Percentiles rank a stretch among this genome's conserved stretches.
Conservation (phyloP, 2,797 vertebrate species). For the Gadopsis marmoratus region DNA sequence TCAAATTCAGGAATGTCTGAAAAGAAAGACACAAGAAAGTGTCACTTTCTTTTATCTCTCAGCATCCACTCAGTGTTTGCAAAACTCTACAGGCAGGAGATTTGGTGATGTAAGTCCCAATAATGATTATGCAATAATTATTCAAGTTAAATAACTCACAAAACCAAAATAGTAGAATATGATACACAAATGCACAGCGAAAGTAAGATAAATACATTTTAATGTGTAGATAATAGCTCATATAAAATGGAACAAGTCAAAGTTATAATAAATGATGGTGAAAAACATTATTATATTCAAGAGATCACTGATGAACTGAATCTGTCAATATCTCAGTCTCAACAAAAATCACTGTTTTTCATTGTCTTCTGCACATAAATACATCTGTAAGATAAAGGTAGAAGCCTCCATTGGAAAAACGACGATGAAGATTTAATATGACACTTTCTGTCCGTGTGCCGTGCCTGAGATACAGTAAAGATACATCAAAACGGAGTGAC, state of each 20-base stretch:
- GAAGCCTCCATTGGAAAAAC: slow-evolving; percentile 34
- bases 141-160: not conserved
- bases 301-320: slow-evolving; percentile 45
- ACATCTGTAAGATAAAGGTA: slow-evolving; percentile 34
- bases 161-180: not conserved
- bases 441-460: slow-evolving; percentile 56
- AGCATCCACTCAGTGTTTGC: not conserved
- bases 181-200: not conserved
- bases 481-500: slow-evolving; percentile 59
- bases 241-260: not conserved
- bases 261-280: not conserved
- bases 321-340: slow-evolving; percentile 35
- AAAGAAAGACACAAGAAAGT: slow-evolving; percentile 18
- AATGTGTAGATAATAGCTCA: not conserved
- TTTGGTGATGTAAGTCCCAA: not conserved
- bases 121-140: slow-evolving; percentile 15
- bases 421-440: slow-evolving; percentile 68
- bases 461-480: slow-evolving; percentile 42
- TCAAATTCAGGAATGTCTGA: slow-evolving; percentile 32
- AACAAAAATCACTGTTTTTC: slow-evolving; percentile 22
- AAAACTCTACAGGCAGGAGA: not conserved
- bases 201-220: not conserved
- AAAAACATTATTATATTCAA: slow-evolving; percentile 8
- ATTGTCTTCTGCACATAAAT: slow-evolving; percentile 35
- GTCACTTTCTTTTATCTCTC: not conserved